These are phyloP conservation scores for Drosophila ustulata DNA, from an alignment of 2,888 invertebrate species.

Conservation along the genomic window DNA sequence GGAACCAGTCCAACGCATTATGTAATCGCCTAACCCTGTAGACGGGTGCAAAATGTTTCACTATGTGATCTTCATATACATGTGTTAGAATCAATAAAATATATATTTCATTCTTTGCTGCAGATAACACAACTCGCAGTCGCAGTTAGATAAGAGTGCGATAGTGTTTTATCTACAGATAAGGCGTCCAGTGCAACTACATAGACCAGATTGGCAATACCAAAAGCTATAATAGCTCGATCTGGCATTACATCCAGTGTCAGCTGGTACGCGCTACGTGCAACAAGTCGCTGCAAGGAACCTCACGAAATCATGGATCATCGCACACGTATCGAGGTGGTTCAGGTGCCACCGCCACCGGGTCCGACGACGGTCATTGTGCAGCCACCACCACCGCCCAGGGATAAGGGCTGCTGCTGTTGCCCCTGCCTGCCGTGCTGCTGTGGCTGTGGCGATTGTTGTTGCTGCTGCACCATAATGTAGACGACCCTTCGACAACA, in stretches of 20 bases:
- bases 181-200: constrained; percentile 35
- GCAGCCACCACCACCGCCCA: constrained; percentile 49
- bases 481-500: constrained; percentile 37
- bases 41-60: not conserved
- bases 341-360: constrained; percentile 57
- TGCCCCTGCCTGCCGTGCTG: constrained; percentile 72
- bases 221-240: constrained; percentile 55
- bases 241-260: constrained; percentile 53
- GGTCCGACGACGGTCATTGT: constrained; percentile 69
- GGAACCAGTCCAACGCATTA: constrained; percentile 16
- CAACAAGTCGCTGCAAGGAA: constrained; percentile 53
- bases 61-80: not conserved
- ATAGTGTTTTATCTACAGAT: constrained; percentile 59
- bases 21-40: constrained; percentile 1
- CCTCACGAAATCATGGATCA: constrained; percentile 53
- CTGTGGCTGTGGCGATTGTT: constrained; percentile 72
- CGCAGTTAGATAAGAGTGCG: constrained; percentile 36
- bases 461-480: constrained; percentile 76
- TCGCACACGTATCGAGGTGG: constrained; percentile 69
- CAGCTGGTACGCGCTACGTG: constrained; percentile 44
- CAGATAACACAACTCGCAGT: constrained; percentile 33
- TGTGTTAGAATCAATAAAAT: constrained; percentile 10
- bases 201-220: constrained; percentile 51
- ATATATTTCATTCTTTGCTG: not conserved
- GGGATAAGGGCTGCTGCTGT: constrained; percentile 68